These are phyloP conservation scores for Desmophyllum pertusum DNA, from an alignment of 92 coral and sea anemone genomes.

Conservation along the genomic window DNA sequence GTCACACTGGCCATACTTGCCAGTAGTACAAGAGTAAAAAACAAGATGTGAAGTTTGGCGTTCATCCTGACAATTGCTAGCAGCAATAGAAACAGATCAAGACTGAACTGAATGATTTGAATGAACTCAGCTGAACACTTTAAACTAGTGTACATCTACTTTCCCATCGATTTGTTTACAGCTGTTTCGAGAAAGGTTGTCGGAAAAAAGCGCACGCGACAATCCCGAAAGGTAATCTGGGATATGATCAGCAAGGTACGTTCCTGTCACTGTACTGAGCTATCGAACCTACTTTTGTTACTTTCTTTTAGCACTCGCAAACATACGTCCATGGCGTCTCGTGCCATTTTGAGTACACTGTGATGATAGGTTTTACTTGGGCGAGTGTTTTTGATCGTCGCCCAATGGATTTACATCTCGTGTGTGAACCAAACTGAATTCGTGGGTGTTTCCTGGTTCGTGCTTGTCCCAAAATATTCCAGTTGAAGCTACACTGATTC, in stretches of 20 bases:
- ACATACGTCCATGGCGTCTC: too few species aligned
- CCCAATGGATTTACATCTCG: neutral
- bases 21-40: conserved; percentile 8
- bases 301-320: too few species aligned
- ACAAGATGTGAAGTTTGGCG: neutral
- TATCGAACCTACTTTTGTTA: too few species aligned
- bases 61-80: neutral
- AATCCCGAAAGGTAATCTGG: too few species aligned
- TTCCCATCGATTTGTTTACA: neutral
- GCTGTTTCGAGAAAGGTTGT: too few species aligned
- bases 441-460: neutral
- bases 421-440: neutral
- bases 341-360: too few species aligned
- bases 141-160: too few species aligned
- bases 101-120: neutral
- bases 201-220: too few species aligned
- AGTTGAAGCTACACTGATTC: conserved; percentile 1
- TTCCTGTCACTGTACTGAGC: too few species aligned
- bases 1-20: conserved; percentile 4
- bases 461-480: neutral
- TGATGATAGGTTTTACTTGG: too few species aligned
- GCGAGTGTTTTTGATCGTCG: neutral
- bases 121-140: too few species aligned
- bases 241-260: too few species aligned
- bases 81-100: neutral